A percentile compares a stretch with the other conserved stretches of the same genome.
Conservation (phyloP, 2,113 vertebrate genomes). For the Balaenoptera acutorostrata region DNA sequence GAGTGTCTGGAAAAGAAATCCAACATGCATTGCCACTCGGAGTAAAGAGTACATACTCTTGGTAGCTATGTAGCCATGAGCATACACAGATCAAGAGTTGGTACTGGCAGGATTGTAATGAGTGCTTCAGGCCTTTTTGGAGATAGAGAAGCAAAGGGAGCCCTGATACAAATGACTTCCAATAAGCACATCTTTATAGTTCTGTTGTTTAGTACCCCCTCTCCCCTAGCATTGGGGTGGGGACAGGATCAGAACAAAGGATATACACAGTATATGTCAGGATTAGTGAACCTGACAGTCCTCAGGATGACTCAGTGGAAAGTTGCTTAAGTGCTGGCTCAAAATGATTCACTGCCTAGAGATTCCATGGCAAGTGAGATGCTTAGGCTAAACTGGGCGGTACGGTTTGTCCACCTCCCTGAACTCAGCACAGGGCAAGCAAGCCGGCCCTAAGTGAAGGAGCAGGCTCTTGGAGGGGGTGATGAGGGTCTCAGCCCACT, state of each 20-base stretch:
- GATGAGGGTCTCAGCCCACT: conserved; percentile 15
- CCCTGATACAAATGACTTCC: neutral
- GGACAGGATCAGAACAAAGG: conserved; percentile 57
- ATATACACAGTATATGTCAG: conserved; percentile 64
- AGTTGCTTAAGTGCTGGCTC: conserved; percentile 63
- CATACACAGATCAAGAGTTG: neutral
- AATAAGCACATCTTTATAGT: conserved; percentile 33
- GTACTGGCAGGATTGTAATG: neutral
- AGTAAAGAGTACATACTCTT: conserved; percentile 33
- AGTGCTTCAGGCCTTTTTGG: neutral
- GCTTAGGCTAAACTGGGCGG: conserved; percentile 48
- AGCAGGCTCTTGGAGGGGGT: conserved; percentile 18
- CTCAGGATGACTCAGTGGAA: conserved; percentile 66
- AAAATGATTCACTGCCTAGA: conserved; percentile 51
- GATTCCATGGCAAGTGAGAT: conserved; percentile 49
- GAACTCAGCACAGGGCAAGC: conserved; percentile 38
- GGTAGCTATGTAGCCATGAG: neutral
- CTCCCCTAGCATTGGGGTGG: conserved; percentile 12
- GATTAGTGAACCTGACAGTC: conserved; percentile 65
- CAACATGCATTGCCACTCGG: neutral
- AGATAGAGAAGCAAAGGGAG: neutral
- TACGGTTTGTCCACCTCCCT: conserved; percentile 22
- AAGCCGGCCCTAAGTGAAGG: neutral
- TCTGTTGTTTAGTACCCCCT: conserved; percentile 15
- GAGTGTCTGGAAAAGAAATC: conserved; percentile 55